These are phyloP conservation scores for Ormyrus labotus DNA, from an alignment of 2,888 invertebrate genomes.

Conservation along the genomic window DNA sequence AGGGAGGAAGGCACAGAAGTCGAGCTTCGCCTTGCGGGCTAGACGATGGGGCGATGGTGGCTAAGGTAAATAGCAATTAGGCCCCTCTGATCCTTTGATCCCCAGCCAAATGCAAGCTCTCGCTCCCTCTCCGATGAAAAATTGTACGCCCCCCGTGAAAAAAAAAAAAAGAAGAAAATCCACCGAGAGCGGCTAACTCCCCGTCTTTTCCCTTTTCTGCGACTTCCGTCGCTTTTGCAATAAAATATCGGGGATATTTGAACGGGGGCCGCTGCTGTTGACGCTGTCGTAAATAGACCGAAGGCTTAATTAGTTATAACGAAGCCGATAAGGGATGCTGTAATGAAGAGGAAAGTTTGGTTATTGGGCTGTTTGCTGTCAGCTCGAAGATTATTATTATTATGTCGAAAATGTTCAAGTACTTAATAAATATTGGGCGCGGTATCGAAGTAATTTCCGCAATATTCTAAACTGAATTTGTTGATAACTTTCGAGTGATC, in stretches of 20 bases:
- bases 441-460: too few relatives aligned
- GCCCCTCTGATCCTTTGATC: conserved; percentile 62
- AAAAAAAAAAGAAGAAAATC: conserved; percentile 11
- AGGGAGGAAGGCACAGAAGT: neutral
- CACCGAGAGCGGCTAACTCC: neutral
- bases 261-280: neutral
- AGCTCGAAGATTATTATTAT: too few relatives aligned
- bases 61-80: conserved; percentile 63
- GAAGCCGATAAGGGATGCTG: too few relatives aligned
- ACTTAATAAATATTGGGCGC: too few relatives aligned
- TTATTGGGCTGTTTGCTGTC: too few relatives aligned
- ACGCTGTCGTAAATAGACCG: neutral
- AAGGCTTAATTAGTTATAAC: too few relatives aligned
- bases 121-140: conserved; percentile 54
- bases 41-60: conserved; percentile 30
- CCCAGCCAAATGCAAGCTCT: conserved; percentile 47
- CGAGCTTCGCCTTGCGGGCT: conserved; percentile 42
- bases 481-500: too few relatives aligned
- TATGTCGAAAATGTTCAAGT: too few relatives aligned
- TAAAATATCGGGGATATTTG: conserved; percentile 1
- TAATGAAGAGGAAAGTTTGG: too few relatives aligned
- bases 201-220: neutral
- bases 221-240: neutral
- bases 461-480: too few relatives aligned
- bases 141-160: conserved; percentile 25